phyloP scores from a whole-genome alignment of 1,140 invertebrate species.

The Planococcus citri region DNA sequence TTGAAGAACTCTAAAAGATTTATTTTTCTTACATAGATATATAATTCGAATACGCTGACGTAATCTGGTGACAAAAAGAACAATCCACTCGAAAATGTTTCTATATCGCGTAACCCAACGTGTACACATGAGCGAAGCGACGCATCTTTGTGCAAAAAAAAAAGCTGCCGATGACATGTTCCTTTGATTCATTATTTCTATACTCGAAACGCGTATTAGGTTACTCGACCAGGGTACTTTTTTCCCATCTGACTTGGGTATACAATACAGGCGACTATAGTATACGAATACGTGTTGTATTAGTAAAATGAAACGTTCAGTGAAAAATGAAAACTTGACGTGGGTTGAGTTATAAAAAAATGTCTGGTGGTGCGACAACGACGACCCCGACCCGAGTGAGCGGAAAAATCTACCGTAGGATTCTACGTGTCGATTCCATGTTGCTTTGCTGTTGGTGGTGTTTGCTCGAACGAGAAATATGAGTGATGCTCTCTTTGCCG shows the following conservation, averaged over 20 bases:
- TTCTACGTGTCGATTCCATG: too few relatives aligned
- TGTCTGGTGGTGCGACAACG: too few relatives aligned
- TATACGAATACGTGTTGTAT: neutral
- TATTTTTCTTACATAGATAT: neutral
- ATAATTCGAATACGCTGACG: neutral
- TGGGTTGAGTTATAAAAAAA: neutral
- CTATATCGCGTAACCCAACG: neutral
- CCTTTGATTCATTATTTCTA: conserved; percentile 8
- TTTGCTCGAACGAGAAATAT: too few relatives aligned
- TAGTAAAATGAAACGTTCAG: neutral
- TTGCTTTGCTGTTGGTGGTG: too few relatives aligned
- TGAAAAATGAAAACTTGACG: neutral
- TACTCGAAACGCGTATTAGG: neutral
- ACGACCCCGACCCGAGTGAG: too few relatives aligned
- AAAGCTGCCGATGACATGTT: neutral
- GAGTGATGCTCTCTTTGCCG: too few relatives aligned
- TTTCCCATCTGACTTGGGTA: too few relatives aligned
- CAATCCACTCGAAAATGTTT: neutral
- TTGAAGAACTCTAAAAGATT: neutral
- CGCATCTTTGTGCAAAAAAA: neutral
- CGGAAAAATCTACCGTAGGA: too few relatives aligned
- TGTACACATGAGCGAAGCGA: neutral
- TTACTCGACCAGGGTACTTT: neutral
- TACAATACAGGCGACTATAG: too few relatives aligned
- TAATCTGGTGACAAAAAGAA: neutral